These are phyloP conservation scores for Allochrocebus solatus DNA, from an alignment of 2,797 vertebrate species.

Conservation along the genomic window DNA sequence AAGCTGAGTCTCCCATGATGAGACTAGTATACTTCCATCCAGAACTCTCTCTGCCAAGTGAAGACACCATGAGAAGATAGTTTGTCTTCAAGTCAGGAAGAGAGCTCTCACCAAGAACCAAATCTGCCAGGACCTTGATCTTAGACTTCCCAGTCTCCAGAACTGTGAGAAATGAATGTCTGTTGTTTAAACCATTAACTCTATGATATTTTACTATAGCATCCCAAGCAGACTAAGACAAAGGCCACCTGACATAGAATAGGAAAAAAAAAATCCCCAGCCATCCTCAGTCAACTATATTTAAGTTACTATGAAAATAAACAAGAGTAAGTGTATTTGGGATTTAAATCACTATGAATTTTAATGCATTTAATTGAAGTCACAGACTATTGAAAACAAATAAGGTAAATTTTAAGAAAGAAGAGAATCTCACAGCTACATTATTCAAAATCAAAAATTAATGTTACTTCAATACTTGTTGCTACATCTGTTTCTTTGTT, in stretches of 20 bases:
- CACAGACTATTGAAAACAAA: neutral
- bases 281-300: neutral
- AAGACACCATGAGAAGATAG: neutral
- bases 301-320: neutral
- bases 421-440: neutral
- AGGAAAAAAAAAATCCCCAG: neutral
- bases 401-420: slow-evolving; percentile 8
- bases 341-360: neutral
- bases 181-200: neutral
- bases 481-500: neutral
- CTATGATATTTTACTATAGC: neutral
- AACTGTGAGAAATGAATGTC: neutral
- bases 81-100: neutral
- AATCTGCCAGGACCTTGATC: neutral
- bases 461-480: neutral
- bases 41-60: neutral
- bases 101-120: neutral
- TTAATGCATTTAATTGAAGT: neutral
- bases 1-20: neutral
- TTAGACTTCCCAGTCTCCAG: neutral
- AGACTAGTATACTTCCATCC: neutral
- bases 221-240: neutral
- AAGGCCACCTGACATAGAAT: neutral
- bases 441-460: neutral
- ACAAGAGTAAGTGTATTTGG: neutral